Conservation (phyloP, 2,888 invertebrate species). For the Apamea sordens region DNA sequence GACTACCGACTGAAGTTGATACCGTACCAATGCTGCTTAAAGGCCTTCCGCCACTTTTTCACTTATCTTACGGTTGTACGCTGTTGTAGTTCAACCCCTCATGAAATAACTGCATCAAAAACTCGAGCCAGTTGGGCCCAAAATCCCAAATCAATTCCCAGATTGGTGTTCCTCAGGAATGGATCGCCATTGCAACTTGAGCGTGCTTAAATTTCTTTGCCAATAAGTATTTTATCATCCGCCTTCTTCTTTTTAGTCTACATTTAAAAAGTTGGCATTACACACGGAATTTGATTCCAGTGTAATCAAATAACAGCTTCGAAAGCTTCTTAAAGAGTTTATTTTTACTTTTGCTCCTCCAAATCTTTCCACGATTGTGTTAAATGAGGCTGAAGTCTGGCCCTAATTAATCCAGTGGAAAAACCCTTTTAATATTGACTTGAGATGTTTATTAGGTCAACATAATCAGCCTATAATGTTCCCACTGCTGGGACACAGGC, state of each 20-base stretch:
- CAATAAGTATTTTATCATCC: not conserved
- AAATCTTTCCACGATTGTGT: not conserved
- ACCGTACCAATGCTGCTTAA: not conserved
- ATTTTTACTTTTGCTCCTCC: conserved; percentile 34
- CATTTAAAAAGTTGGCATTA: conserved; percentile 45
- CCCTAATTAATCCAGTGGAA: not conserved
- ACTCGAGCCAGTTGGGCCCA: not conserved
- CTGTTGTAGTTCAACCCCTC: too few species aligned
- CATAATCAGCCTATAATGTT: not conserved
- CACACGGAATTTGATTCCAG: conserved; percentile 20
- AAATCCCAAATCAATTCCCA: not conserved
- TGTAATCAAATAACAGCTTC: conserved; percentile 24
- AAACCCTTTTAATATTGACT: not conserved
- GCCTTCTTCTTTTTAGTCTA: not conserved
- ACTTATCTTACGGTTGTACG: not conserved
- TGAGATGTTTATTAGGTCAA: not conserved
- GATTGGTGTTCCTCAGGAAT: not conserved
- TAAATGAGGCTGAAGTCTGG: not conserved
- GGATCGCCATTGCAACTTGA: not conserved
- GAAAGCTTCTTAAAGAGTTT: conserved; percentile 1
- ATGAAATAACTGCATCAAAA: not conserved
- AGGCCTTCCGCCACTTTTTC: not conserved
- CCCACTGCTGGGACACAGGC: not conserved
- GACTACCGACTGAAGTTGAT: too few species aligned
- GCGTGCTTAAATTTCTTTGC: not conserved